A percentile compares a stretch with the other conserved stretches of the same genome.
Evolutionary conservation across 2,113 vertebrate species (phyloP).

Genomic region (Dendropsophus ebraccatus): DNA sequence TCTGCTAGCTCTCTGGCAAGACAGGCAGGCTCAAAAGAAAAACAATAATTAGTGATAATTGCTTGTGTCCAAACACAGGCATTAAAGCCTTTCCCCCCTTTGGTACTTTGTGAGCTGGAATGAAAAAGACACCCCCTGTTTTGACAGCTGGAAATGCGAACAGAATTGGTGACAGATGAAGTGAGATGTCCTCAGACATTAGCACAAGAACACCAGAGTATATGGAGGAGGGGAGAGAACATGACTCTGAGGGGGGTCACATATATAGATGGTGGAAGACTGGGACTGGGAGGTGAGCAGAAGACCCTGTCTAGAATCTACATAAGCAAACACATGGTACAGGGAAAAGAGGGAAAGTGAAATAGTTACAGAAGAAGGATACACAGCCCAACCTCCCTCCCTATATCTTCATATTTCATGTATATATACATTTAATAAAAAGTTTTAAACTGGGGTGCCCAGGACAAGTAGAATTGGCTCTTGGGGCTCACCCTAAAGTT

Average conservation of each 20-base stretch:
- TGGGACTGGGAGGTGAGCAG: constrained; percentile 14
- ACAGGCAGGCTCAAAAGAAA: constrained; percentile 99
- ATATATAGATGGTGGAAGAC: background rate
- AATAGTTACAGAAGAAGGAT: constrained; percentile 3
- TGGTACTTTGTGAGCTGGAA: constrained; percentile 94
- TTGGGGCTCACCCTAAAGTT: no score
- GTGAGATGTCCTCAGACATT: constrained; percentile 86
- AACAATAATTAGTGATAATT: constrained; percentile 99
- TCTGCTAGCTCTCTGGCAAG: constrained; percentile 93
- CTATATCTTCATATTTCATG: no score
- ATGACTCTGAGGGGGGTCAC: background rate
- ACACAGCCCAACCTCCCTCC: background rate
- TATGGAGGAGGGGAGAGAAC: constrained; percentile 44
- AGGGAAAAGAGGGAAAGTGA: constrained; percentile 30
- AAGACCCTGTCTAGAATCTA: constrained; percentile 26
- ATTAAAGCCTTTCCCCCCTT: constrained; percentile 90
- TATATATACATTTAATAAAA: no score
- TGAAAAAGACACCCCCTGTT: constrained; percentile 99
- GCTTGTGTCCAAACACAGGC: constrained; percentile 99
- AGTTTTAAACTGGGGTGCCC: no score
- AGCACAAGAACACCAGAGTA: constrained; percentile 59
- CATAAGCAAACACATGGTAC: constrained; percentile 42
- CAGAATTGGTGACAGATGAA: constrained; percentile 93
- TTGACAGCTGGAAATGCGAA: constrained; percentile 99
- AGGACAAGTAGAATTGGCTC: no score